phyloP scores from a whole-genome alignment of 2,113 vertebrate genomes.

The Neodon shergylaensis region DNA sequence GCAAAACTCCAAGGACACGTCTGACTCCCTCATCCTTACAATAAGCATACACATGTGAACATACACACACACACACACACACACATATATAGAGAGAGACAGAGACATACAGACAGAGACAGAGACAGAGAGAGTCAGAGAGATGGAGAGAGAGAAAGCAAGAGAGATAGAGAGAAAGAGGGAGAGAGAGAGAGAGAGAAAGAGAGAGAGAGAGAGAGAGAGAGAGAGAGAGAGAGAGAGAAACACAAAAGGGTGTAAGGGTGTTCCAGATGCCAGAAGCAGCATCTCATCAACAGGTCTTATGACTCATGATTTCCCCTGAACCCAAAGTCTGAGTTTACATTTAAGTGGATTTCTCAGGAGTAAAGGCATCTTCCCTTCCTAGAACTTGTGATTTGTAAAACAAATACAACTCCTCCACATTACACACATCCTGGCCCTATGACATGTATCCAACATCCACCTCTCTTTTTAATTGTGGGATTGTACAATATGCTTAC shows the following conservation, averaged over 20 bases:
- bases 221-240: too few species aligned
- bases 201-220: too few species aligned
- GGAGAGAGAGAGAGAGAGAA: too few species aligned
- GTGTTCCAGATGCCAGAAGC: too few species aligned
- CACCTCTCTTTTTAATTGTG: conserved; percentile 46
- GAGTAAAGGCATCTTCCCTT: conserved; percentile 60
- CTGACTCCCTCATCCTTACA: not conserved
- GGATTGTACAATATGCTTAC: conserved; percentile 64
- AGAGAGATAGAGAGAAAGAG: not conserved
- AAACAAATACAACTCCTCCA: conserved; percentile 24
- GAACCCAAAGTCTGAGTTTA: conserved; percentile 44
- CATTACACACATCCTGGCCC: not conserved
- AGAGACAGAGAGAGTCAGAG: too few species aligned
- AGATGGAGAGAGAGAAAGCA: too few species aligned
- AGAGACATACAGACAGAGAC: not conserved
- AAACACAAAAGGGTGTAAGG: too few species aligned
- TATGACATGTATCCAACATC: conserved; percentile 45
- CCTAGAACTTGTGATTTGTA: conserved; percentile 37
- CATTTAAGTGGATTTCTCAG: conserved; percentile 57
- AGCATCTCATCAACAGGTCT: not conserved
- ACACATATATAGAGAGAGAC: not conserved
- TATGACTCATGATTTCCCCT: conserved; percentile 35
- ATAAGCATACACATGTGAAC: not conserved
- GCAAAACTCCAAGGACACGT: not conserved
- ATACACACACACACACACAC: not conserved